Conservation (phyloP, 2,888 invertebrate genomes). For the Calliopum simillimum region DNA sequence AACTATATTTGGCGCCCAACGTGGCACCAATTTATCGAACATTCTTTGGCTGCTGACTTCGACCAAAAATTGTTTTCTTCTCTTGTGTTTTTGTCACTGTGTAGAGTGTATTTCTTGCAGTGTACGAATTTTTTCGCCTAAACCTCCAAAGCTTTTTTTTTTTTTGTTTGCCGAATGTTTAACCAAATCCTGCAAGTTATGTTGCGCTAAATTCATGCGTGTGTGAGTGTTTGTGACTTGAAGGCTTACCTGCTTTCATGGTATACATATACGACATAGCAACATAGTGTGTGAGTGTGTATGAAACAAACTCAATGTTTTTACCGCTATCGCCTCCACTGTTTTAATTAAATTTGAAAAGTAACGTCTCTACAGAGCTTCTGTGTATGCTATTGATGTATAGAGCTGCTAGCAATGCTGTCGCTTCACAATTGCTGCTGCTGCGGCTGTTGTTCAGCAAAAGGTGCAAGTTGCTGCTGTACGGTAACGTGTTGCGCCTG, state of each 20-base stretch:
- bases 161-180: constrained; percentile 48
- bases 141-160: background rate
- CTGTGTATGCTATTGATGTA: background rate
- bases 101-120: no score
- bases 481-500: constrained; percentile 28
- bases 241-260: background rate
- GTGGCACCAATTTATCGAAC: no score
- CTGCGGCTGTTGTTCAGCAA: background rate
- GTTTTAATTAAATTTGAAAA: constrained; percentile 33
- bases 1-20: no score
- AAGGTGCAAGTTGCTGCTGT: background rate
- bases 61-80: no score
- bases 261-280: background rate
- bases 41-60: no score
- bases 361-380: background rate
- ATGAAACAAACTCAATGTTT: background rate
- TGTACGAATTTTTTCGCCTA: no score
- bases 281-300: background rate
- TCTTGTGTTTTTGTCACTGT: no score
- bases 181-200: constrained; percentile 46
- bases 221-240: background rate
- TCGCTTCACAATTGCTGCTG: background rate
- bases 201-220: background rate
- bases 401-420: no score
- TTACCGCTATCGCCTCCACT: background rate